Conservation (phyloP, 2,797 vertebrate species). For the Urosaurus nigricauda region DNA sequence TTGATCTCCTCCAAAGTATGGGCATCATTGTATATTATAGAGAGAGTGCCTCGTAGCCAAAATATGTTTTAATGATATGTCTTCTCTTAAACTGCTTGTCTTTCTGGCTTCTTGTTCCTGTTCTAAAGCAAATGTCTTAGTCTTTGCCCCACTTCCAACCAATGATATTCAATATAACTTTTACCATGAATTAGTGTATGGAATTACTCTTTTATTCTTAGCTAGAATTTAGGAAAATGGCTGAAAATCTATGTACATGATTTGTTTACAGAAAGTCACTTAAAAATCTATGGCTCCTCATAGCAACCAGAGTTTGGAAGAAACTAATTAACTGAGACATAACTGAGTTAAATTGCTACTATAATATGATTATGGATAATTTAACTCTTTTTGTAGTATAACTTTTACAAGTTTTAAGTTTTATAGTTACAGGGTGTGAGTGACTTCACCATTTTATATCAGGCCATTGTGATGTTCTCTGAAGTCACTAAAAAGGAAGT, state of each 20-base stretch:
- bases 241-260: too few relatives aligned
- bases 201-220: not conserved
- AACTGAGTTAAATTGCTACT: too few relatives aligned
- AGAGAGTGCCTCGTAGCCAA: not conserved
- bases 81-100: not conserved
- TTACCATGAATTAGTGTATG: not conserved
- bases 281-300: too few relatives aligned
- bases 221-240: not conserved
- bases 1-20: not conserved
- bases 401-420: too few relatives aligned
- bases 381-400: too few relatives aligned
- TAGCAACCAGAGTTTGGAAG: too few relatives aligned
- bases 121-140: not conserved
- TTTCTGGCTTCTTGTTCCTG: not conserved
- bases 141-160: not conserved
- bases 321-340: too few relatives aligned
- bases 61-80: not conserved
- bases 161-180: not conserved
- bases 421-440: too few relatives aligned
- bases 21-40: not conserved
- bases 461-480: too few relatives aligned
- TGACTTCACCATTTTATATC: too few relatives aligned
- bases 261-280: not conserved
- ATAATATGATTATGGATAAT: too few relatives aligned
- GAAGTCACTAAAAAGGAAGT: too few relatives aligned